Conservation (phyloP, 2,888 invertebrate genomes). For the Drosophila leonis region DNA sequence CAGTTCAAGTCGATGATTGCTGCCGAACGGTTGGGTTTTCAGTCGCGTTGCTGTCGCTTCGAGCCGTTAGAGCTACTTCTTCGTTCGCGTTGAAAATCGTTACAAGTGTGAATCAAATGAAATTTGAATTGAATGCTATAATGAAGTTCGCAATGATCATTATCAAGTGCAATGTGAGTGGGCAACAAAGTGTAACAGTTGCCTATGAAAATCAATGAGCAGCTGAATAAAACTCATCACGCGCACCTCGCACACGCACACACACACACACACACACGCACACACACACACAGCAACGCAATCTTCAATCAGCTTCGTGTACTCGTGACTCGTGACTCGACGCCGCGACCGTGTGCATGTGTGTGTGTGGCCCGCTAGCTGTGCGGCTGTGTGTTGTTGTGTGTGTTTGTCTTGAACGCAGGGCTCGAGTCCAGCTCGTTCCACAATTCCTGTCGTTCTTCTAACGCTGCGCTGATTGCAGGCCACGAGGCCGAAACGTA, state of each 20-base stretch:
- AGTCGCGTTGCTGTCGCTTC: conserved; percentile 15
- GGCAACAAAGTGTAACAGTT: conserved; percentile 38
- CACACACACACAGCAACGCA: no score
- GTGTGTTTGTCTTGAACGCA: conserved; percentile 34
- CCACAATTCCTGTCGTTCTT: conserved; percentile 32
- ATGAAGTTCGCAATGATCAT: conserved; percentile 36
- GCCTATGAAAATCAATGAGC: conserved; percentile 45
- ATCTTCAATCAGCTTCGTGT: conserved; percentile 30
- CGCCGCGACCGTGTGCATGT: conserved; percentile 16
- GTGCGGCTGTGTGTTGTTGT: conserved; percentile 8
- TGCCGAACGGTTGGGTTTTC: conserved; percentile 83
- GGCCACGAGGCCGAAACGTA: conserved; percentile 57
- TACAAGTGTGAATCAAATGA: conserved; percentile 47
- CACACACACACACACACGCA: conserved; percentile 14
- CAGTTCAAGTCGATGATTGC: conserved; percentile 84
- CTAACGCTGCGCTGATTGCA: conserved; percentile 59
- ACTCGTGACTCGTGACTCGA: conserved; percentile 34
- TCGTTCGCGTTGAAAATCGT: conserved; percentile 36
- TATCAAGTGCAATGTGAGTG: conserved; percentile 22
- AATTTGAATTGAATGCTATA: conserved; percentile 37
- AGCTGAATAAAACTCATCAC: conserved; percentile 47
- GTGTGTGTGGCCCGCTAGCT: not conserved
- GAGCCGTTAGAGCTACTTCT: conserved; percentile 40
- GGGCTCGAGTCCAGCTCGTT: conserved; percentile 34
- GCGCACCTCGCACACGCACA: conserved; percentile 54